phyloP scores from a whole-genome alignment of 2,888 invertebrate genomes.

The Yponomeuta sedellus region DNA sequence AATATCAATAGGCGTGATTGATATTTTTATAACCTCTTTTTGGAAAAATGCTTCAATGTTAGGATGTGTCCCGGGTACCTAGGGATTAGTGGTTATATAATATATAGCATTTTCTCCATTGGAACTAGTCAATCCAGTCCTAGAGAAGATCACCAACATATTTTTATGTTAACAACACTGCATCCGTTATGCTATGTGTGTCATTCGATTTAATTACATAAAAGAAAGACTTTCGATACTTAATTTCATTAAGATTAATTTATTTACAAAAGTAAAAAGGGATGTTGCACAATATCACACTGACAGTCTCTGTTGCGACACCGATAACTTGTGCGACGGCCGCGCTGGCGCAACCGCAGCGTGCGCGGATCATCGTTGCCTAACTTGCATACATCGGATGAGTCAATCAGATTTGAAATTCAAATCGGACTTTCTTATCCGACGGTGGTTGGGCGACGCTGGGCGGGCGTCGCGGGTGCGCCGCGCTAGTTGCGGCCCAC shows the following conservation, averaged over 20 bases:
- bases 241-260: slow-evolving; percentile 55
- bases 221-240: slow-evolving; percentile 44
- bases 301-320: slow-evolving; percentile 58
- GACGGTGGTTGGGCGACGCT: neutral
- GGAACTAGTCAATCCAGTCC: no score
- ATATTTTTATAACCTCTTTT: no score
- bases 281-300: slow-evolving; percentile 68
- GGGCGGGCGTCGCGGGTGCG: neutral
- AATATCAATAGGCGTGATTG: no score
- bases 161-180: no score
- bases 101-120: no score
- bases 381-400: slow-evolving; percentile 70
- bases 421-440: slow-evolving; percentile 15
- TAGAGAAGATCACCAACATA: no score
- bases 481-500: slow-evolving; percentile 79
- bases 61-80: no score
- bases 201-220: slow-evolving; percentile 33
- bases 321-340: slow-evolving; percentile 64
- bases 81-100: no score
- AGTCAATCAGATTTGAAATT: slow-evolving; percentile 19
- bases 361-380: slow-evolving; percentile 79
- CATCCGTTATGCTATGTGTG: no score
- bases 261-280: slow-evolving; percentile 66
- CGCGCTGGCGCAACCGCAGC: slow-evolving; percentile 82
- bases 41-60: no score